These are phyloP conservation scores for Collichthys lucidus DNA, from an alignment of 2,113 vertebrate genomes.

Conservation along the genomic window DNA sequence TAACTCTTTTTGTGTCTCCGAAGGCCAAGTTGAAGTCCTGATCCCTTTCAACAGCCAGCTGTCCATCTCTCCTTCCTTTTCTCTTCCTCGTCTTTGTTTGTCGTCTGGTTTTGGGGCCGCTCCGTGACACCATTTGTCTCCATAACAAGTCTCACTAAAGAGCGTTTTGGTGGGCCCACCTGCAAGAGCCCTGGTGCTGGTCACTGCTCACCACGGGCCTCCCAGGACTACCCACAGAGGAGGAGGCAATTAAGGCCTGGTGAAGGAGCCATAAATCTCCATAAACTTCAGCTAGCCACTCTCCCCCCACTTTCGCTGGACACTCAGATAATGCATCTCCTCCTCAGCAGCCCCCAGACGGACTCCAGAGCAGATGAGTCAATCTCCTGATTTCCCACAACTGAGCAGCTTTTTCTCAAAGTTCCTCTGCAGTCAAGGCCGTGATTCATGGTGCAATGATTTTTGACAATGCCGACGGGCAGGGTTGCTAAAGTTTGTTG, in stretches of 20 bases:
- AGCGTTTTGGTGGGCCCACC: conserved; percentile 78
- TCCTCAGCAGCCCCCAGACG: conserved; percentile 52
- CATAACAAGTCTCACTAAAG: conserved; percentile 80
- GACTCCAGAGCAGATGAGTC: conserved; percentile 42
- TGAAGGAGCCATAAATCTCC: conserved; percentile 87
- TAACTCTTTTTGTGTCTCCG: conserved; percentile 49
- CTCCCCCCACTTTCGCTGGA: conserved; percentile 75
- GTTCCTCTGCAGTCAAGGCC: conserved; percentile 28
- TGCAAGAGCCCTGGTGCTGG: conserved; percentile 76
- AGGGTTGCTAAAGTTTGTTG: background rate
- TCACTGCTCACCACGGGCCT: conserved; percentile 66
- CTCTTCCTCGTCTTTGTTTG: conserved; percentile 68
- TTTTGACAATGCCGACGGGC: background rate
- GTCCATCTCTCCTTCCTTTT: conserved; percentile 37
- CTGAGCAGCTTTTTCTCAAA: conserved; percentile 32
- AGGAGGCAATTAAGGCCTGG: conserved; percentile 83
- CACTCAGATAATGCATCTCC: conserved; percentile 74
- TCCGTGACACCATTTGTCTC: conserved; percentile 84
- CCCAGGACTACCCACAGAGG: conserved; percentile 81
- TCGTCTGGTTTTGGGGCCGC: conserved; percentile 64
- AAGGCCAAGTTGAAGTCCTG: conserved; percentile 82
- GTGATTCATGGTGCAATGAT: conserved; percentile 13
- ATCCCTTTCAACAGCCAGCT: conserved; percentile 60
- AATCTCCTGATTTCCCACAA: conserved; percentile 43
- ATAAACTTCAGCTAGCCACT: conserved; percentile 83